These are phyloP conservation scores for Seriola dumerili DNA, from an alignment of 2,113 vertebrate genomes.

Conservation along the genomic window DNA sequence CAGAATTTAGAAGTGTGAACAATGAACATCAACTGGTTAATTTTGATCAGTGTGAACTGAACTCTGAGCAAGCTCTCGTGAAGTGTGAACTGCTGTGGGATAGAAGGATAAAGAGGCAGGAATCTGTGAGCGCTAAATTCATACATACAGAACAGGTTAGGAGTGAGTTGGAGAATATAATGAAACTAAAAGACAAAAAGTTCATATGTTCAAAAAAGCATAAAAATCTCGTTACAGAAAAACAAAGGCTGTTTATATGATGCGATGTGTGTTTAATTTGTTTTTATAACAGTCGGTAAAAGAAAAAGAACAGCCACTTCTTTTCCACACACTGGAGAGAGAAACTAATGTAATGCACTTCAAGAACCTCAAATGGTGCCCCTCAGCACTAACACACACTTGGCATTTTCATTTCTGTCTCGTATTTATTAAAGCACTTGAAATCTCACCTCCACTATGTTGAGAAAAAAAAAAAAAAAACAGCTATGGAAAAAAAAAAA, in stretches of 20 bases:
- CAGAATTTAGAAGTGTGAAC: too few relatives aligned
- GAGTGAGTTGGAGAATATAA: conserved; percentile 28
- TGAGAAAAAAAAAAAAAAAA: conserved; percentile 15
- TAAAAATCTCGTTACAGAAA: conserved; percentile 16
- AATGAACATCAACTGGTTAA: too few relatives aligned
- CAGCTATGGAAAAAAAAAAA: neutral
- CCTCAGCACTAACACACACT: conserved; percentile 71
- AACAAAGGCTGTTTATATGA: conserved; percentile 26
- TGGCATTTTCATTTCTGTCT: conserved; percentile 68
- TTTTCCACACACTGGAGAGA: conserved; percentile 42
- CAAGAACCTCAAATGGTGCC: conserved; percentile 61
- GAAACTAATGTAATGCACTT: conserved; percentile 67
- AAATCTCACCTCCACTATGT: conserved; percentile 44
- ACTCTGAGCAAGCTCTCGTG: too few relatives aligned
- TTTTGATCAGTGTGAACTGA: too few relatives aligned
- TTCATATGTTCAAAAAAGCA: conserved; percentile 20
- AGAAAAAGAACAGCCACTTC: conserved; percentile 39
- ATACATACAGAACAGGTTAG: conserved; percentile 26
- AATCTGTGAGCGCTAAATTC: conserved; percentile 21
- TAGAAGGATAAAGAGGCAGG: neutral
- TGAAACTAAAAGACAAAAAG: conserved; percentile 36
- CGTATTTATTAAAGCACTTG: conserved; percentile 74
- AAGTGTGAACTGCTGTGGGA: too few relatives aligned
- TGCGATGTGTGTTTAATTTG: conserved; percentile 34
- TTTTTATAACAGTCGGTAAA: conserved; percentile 49